phyloP scores from a whole-genome alignment of 2,888 invertebrate genomes.

The Brachynemurus nebulosus region DNA sequence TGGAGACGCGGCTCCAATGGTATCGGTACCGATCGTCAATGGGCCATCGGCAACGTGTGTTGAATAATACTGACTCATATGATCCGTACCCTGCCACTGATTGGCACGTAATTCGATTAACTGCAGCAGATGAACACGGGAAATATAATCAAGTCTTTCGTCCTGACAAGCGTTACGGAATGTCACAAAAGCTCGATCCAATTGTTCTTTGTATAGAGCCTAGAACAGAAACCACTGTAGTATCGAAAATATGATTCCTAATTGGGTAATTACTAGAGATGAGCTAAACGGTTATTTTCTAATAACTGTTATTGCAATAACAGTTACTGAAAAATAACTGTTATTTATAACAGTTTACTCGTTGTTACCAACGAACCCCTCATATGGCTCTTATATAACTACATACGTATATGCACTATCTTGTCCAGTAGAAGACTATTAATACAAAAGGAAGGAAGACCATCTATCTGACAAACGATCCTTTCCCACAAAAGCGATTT shows the following conservation, averaged over 20 bases:
- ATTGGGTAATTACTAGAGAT: no score
- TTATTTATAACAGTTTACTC: no score
- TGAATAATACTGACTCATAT: slow-evolving; percentile 73
- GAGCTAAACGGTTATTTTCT: no score
- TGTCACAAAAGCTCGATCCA: slow-evolving; percentile 72
- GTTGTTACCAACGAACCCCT: no score
- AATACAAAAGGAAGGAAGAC: no score
- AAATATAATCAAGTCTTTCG: slow-evolving; percentile 70
- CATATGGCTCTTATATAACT: no score
- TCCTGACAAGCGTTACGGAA: slow-evolving; percentile 83
- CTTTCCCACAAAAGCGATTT: no score
- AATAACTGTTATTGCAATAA: no score
- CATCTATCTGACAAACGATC: no score
- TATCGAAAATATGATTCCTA: background rate
- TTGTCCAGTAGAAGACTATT: no score
- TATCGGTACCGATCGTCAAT: slow-evolving; percentile 22
- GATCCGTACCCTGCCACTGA: slow-evolving; percentile 76
- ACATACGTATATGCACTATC: no score
- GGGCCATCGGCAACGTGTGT: slow-evolving; percentile 31
- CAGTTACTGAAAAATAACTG: no score
- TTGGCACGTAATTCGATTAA: slow-evolving; percentile 85
- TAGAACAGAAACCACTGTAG: background rate
- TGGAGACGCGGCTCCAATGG: slow-evolving; percentile 37
- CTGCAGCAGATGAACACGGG: slow-evolving; percentile 78
- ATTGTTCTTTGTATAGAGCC: slow-evolving; percentile 66